Evolutionary conservation across 2,113 vertebrate species (phyloP).

Genomic region (Gallinago undulata): DNA sequence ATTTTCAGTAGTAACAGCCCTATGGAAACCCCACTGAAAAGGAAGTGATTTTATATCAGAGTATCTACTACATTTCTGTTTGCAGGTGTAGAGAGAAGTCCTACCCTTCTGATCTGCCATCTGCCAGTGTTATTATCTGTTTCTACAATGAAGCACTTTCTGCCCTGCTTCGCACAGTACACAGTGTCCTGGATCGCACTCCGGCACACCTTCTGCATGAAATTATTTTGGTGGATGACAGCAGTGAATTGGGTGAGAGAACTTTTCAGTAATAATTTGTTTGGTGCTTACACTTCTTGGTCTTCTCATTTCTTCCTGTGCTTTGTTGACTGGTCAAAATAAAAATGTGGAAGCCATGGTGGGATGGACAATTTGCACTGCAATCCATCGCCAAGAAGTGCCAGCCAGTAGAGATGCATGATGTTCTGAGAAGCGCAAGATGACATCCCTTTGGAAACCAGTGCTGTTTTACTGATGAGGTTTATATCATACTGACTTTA

Average conservation of each 20-base stretch:
- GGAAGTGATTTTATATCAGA: neutral
- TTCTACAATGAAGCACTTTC: conserved; percentile 98
- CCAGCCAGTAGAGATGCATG: neutral
- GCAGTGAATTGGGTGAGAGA: conserved; percentile 87
- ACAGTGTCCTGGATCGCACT: conserved; percentile 90
- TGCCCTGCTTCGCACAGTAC: conserved; percentile 89
- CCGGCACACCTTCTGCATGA: conserved; percentile 87
- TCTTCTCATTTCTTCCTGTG: neutral
- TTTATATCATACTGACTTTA: neutral
- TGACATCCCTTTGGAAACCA: neutral
- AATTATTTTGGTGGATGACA: conserved; percentile 92
- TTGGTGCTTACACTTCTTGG: neutral
- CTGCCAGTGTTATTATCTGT: conserved; percentile 90
- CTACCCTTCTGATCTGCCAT: conserved; percentile 81
- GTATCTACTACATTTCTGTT: neutral
- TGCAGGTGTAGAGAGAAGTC: conserved; percentile 82
- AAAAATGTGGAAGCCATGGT: neutral
- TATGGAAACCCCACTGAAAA: neutral
- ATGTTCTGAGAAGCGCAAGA: neutral
- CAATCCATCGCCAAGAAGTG: neutral
- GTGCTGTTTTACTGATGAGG: neutral
- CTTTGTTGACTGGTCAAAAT: neutral
- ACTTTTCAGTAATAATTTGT: too few relatives aligned
- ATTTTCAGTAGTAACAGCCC: neutral
- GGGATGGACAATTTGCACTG: neutral